Evolutionary conservation across 1,140 invertebrate species (phyloP).

Genomic region (Drosophila busckii): DNA sequence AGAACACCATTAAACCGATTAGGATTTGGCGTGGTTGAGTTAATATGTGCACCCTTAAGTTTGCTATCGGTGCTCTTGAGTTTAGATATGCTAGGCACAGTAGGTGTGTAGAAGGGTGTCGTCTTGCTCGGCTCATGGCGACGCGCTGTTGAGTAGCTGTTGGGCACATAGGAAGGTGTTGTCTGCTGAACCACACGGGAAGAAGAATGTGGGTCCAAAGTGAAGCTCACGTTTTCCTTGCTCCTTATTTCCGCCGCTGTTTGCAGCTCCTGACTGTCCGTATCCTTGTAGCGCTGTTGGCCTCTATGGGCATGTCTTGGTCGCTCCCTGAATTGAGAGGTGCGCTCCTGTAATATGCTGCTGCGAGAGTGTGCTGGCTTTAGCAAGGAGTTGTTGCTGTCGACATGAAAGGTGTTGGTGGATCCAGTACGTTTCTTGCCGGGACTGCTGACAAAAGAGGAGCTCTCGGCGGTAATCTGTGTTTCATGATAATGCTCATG

Average conservation of each 20-base stretch:
- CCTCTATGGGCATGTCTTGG: constrained; percentile 57
- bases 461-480: constrained; percentile 87
- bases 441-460: constrained; percentile 84
- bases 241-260: constrained; percentile 46
- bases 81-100: constrained; percentile 71
- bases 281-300: constrained; percentile 60
- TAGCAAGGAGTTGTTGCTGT: constrained; percentile 30
- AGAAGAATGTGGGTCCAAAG: constrained; percentile 51
- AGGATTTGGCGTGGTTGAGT: constrained; percentile 54
- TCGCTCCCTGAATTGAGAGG: constrained; percentile 38
- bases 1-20: constrained; percentile 43
- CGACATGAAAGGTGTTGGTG: constrained; percentile 13
- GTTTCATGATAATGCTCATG: constrained; percentile 83
- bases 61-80: constrained; percentile 63
- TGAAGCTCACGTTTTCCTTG: constrained; percentile 53
- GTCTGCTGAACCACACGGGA: constrained; percentile 45
- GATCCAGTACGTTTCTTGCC: constrained; percentile 70
- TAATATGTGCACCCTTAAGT: constrained; percentile 41
- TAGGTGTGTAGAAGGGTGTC: constrained; percentile 78
- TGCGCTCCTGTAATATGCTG: constrained; percentile 41
- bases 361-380: constrained; percentile 35
- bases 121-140: constrained; percentile 63
- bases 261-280: constrained; percentile 48
- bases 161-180: constrained; percentile 42
- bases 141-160: constrained; percentile 52